Evolutionary conservation across 1,140 invertebrate species (phyloP).

Genomic region (Procambarus clarkii): DNA sequence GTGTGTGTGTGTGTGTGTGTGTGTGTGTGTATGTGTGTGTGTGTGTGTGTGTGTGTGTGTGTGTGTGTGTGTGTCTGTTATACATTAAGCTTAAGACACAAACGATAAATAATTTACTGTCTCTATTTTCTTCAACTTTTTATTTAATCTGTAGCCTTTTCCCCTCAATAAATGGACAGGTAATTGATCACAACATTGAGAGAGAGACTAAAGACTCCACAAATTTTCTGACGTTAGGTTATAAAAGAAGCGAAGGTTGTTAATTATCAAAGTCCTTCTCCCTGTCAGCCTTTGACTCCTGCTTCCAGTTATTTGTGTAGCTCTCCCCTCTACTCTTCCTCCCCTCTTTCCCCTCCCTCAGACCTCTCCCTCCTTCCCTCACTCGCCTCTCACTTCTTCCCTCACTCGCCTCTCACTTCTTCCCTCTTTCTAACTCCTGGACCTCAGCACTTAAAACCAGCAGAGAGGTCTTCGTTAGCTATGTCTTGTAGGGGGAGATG

Average conservation of each 20-base stretch:
- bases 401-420: conserved; percentile 5
- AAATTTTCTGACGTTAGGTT: conserved; percentile 28
- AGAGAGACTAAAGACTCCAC: conserved; percentile 6
- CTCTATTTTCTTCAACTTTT: too few relatives aligned
- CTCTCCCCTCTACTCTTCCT: conserved; percentile 3
- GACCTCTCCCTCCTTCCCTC: conserved; percentile 11
- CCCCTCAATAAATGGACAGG: too few relatives aligned
- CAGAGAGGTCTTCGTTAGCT: conserved; percentile 2
- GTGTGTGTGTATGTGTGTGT: not conserved
- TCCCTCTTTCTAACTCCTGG: conserved; percentile 46
- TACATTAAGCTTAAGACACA: too few relatives aligned
- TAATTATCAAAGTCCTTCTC: conserved; percentile 53
- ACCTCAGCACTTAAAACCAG: conserved; percentile 49
- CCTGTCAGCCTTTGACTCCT: conserved; percentile 38
- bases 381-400: not conserved
- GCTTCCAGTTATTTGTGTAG: conserved; percentile 47
- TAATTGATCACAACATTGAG: not conserved
- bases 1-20: not conserved
- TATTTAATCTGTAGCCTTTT: too few relatives aligned
- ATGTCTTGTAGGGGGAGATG: not conserved
- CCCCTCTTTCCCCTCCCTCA: not conserved
- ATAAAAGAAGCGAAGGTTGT: conserved; percentile 51
- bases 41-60: not conserved
- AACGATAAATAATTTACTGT: too few relatives aligned
- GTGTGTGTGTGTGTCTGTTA: too few relatives aligned